Conservation (phyloP, 2,113 vertebrate species). For the Rallus limicola region DNA sequence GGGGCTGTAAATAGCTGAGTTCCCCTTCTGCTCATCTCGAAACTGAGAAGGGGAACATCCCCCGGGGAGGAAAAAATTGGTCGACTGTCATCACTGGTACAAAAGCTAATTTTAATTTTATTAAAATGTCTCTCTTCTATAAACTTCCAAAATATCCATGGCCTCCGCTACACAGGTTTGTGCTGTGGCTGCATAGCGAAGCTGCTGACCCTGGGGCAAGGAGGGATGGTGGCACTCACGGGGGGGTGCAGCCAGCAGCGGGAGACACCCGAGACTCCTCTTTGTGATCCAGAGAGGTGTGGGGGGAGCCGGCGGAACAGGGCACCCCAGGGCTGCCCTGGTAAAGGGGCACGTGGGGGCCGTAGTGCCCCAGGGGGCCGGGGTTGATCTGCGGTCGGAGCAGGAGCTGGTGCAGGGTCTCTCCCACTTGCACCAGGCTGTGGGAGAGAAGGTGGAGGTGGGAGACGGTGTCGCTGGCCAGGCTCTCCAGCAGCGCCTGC, state of each 20-base stretch:
- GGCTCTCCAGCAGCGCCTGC: conserved; percentile 18
- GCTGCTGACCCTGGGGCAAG: accelerated
- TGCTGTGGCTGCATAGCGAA: accelerated
- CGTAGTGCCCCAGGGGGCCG: accelerated
- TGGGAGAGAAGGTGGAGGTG: conserved; percentile 15
- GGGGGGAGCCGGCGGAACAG: accelerated
- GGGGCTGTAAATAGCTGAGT: not conserved
- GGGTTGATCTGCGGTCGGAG: not conserved
- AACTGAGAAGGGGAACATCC: conserved; percentile 38
- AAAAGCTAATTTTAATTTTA: conserved; percentile 49
- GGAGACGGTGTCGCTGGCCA: not conserved
- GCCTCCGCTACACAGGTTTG: not conserved
- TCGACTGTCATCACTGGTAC: accelerated
- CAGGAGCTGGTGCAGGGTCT: conserved; percentile 28
- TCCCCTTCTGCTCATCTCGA: not conserved
- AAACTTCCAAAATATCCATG: not conserved
- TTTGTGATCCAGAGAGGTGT: not conserved
- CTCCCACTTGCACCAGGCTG: conserved; percentile 22
- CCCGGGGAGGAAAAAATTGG: not conserved
- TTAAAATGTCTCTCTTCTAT: conserved; percentile 7
- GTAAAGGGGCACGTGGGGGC: accelerated
- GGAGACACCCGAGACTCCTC: not conserved
- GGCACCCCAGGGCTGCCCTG: accelerated
- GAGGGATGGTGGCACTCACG: not conserved
- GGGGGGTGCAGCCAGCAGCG: accelerated